These are phyloP conservation scores for Plemyria rubiginata DNA, from an alignment of 2,888 invertebrate species.

Conservation along the genomic window DNA sequence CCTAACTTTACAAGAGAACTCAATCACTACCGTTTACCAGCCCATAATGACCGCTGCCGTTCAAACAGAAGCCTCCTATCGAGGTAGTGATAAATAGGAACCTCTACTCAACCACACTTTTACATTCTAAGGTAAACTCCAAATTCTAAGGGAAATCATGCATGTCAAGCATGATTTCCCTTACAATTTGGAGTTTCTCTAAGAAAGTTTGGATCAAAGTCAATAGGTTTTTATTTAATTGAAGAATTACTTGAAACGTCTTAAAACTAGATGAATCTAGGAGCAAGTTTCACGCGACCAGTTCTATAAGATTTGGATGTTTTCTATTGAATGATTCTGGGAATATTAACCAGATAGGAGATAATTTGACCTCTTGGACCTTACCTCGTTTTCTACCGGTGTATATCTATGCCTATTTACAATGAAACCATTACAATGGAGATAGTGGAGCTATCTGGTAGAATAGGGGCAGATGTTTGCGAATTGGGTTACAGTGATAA, in stretches of 20 bases:
- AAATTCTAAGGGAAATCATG: too few species aligned
- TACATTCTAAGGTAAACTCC: background rate
- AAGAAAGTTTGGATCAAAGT: too few species aligned
- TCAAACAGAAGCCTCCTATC: constrained; percentile 24
- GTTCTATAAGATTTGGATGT: too few species aligned
- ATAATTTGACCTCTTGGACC: background rate
- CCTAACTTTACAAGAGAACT: constrained; percentile 17
- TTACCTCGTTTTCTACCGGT: background rate
- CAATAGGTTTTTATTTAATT: too few species aligned
- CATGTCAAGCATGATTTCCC: too few species aligned
- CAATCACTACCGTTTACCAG: constrained; percentile 20
- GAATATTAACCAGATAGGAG: background rate
- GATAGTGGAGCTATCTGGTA: constrained; percentile 52
- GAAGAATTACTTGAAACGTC: too few species aligned
- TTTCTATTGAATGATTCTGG: background rate
- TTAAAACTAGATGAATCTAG: too few species aligned
- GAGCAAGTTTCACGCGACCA: too few species aligned
- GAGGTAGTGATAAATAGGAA: constrained; percentile 1
- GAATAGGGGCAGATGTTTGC: constrained; percentile 70
- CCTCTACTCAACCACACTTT: background rate
- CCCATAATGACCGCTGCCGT: constrained; percentile 19
- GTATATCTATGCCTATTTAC: constrained; percentile 22
- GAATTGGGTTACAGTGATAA: constrained; percentile 81
- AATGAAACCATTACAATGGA: constrained; percentile 31
- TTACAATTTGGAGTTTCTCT: too few species aligned